phyloP scores from a whole-genome alignment of 2,888 invertebrate genomes.

The Gandaritis pyraliata region DNA sequence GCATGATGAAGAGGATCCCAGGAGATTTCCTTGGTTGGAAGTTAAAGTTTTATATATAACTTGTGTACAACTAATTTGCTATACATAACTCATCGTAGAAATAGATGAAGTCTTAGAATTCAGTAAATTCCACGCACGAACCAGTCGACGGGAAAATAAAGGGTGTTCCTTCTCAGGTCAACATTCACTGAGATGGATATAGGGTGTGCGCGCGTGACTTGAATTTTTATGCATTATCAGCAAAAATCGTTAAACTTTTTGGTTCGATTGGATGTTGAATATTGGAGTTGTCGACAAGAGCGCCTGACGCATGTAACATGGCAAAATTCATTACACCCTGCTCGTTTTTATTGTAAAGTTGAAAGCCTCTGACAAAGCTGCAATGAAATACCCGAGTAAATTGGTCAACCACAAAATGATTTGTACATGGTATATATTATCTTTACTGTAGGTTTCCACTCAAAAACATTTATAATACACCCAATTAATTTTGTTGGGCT shows the following conservation, averaged over 20 bases:
- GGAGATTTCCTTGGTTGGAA: too few relatives aligned
- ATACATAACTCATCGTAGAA: neutral
- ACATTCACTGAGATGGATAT: slow-evolving; percentile 30
- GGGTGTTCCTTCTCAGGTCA: slow-evolving; percentile 25
- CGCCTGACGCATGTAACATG: slow-evolving; percentile 13
- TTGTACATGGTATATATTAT: too few relatives aligned
- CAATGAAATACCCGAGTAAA: too few relatives aligned
- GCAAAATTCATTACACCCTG: slow-evolving; percentile 2
- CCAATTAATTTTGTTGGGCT: too few relatives aligned
- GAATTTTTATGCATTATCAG: slow-evolving; percentile 28
- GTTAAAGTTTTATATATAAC: too few relatives aligned
- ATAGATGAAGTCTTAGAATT: slow-evolving; percentile 11
- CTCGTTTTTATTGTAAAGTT: neutral
- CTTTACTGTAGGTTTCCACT: too few relatives aligned
- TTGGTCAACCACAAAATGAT: too few relatives aligned
- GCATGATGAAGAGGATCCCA: too few relatives aligned
- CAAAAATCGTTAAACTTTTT: slow-evolving; percentile 8
- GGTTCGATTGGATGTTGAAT: slow-evolving; percentile 1
- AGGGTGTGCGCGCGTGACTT: slow-evolving; percentile 31
- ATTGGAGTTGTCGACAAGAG: slow-evolving; percentile 7
- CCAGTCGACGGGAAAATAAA: slow-evolving; percentile 20
- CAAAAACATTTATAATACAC: too few relatives aligned
- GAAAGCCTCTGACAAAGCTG: neutral
- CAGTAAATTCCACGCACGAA: slow-evolving; percentile 26
- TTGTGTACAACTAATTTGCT: too few relatives aligned